Conservation (phyloP, 2,888 invertebrate species). For the Anticlea derivata region DNA sequence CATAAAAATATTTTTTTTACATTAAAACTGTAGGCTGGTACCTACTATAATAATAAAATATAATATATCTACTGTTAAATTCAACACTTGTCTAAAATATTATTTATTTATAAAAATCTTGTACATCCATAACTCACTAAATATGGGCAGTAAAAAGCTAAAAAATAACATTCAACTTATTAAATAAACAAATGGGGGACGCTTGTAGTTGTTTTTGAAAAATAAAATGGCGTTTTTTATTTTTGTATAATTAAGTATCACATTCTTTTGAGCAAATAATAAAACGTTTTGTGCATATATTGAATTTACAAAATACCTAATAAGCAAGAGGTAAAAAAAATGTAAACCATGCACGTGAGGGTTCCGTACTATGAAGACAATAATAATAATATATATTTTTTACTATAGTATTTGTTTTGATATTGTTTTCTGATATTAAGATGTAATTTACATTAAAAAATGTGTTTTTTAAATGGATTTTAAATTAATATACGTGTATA, state of each 20-base stretch:
- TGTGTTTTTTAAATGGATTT: no score
- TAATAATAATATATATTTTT: no score
- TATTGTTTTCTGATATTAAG: no score
- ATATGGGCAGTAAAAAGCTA: constrained; percentile 33
- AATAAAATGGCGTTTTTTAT: constrained; percentile 1
- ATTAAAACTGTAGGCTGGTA: constrained; percentile 1
- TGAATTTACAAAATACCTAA: background rate
- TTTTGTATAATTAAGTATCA: constrained; percentile 8
- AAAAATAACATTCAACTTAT: constrained; percentile 26
- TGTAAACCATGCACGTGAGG: constrained; percentile 15
- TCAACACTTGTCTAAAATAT: background rate
- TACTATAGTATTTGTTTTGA: no score
- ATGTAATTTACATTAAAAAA: no score
- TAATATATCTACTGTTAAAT: background rate
- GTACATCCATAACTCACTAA: constrained; percentile 22
- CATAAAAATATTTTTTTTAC: constrained; percentile 5
- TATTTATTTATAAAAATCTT: constrained; percentile 3
- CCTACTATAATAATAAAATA: constrained; percentile 5
- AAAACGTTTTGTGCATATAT: constrained; percentile 15
- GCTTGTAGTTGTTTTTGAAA: constrained; percentile 23
- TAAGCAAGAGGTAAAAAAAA: background rate
- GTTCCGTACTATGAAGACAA: background rate
- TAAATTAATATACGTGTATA: no score
- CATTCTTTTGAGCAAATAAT: constrained; percentile 18
- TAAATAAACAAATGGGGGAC: constrained; percentile 23